phyloP scores from a whole-genome alignment of 2,113 vertebrate genomes.

The Alligator mississippiensis region DNA sequence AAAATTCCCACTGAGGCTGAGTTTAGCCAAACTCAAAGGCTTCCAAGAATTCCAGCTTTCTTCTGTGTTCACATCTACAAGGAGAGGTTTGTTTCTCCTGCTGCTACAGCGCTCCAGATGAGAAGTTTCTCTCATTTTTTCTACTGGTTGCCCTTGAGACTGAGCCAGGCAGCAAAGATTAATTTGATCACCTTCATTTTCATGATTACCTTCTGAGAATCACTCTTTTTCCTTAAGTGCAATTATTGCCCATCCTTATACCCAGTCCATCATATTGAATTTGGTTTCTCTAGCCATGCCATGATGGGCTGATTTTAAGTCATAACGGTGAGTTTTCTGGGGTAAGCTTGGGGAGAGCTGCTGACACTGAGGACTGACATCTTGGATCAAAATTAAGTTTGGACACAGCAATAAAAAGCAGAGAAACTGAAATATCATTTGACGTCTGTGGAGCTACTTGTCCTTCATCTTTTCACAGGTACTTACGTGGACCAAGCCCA shows the following conservation, averaged over 20 bases:
- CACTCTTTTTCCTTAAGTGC: neutral
- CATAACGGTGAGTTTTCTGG: neutral
- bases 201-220: constrained; percentile 17
- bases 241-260: neutral
- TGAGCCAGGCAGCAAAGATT: neutral
- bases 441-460: neutral
- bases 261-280: constrained; percentile 31
- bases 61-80: neutral
- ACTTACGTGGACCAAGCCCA: neutral
- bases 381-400: neutral
- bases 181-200: constrained; percentile 16
- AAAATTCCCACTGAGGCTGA: neutral
- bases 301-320: neutral
- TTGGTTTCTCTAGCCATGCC: neutral
- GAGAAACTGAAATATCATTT: neutral
- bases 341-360: neutral
- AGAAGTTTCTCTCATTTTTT: neutral
- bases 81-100: neutral
- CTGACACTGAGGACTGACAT: neutral
- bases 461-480: neutral
- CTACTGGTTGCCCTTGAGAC: neutral
- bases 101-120: neutral
- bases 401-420: neutral
- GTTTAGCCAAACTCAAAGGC: neutral
- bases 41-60: neutral